phyloP scores from a whole-genome alignment of 1,140 invertebrate species.

The Lucilia sericata region DNA sequence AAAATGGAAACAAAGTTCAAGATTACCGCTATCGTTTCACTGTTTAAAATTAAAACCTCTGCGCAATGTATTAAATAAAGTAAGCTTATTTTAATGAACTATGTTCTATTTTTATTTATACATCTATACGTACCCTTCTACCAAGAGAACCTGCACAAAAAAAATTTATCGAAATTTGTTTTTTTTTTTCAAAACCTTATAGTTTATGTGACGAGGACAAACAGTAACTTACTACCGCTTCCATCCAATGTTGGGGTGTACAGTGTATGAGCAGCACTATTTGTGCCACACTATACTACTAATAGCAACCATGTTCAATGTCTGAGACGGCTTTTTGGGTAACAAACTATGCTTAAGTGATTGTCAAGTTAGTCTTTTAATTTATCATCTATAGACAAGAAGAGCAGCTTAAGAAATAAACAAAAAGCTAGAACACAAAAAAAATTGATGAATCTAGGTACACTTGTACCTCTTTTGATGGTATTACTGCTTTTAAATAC shows the following conservation, averaged over 20 bases:
- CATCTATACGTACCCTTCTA: not conserved
- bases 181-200: not conserved
- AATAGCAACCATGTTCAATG: constrained; percentile 46
- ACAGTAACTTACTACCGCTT: not conserved
- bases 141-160: not conserved
- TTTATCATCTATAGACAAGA: constrained; percentile 68
- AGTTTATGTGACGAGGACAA: constrained; percentile 5
- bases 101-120: constrained; percentile 64
- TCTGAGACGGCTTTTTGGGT: constrained; percentile 46
- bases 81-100: constrained; percentile 65
- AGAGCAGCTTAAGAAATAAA: constrained; percentile 38
- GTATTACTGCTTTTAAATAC: no score
- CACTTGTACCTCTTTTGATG: not conserved
- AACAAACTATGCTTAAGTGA: constrained; percentile 68
- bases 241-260: not conserved
- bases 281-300: constrained; percentile 49
- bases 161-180: not conserved
- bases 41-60: constrained; percentile 52
- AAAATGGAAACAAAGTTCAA: constrained; percentile 60
- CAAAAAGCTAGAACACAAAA: not conserved
- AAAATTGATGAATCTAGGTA: not conserved
- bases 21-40: constrained; percentile 67
- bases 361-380: constrained; percentile 68
- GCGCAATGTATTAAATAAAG: constrained; percentile 21
- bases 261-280: not conserved